A percentile compares a stretch with the other conserved stretches of the same genome.
Evolutionary conservation across 2,797 vertebrate species (phyloP).

Genomic region (Pangasius larnaudii): DNA sequence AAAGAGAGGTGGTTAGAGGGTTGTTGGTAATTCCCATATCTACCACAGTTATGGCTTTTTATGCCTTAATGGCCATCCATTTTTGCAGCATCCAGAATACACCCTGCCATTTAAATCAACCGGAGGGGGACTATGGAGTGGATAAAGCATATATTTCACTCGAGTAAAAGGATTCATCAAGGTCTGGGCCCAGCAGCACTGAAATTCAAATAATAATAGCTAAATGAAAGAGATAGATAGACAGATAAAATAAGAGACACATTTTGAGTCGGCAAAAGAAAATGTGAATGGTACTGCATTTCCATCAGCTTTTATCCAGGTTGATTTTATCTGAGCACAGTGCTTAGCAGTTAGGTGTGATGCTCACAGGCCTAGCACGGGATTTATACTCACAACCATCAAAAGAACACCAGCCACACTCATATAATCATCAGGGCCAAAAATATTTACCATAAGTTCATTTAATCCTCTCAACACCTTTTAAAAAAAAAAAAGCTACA

Average conservation of each 20-base stretch:
- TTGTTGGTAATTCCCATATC: slow-evolving; percentile 46
- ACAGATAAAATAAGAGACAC: not conserved
- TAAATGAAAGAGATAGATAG: not conserved
- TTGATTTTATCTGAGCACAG: not conserved
- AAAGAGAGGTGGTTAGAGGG: slow-evolving; percentile 13
- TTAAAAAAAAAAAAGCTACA: not conserved
- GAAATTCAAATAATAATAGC: slow-evolving; percentile 34
- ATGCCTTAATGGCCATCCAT: slow-evolving; percentile 39
- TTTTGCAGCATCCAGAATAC: slow-evolving; percentile 26
- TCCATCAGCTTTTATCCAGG: slow-evolving; percentile 3
- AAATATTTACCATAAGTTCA: not conserved
- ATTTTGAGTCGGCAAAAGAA: not conserved
- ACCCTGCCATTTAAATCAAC: slow-evolving; percentile 24
- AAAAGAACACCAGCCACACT: not conserved
- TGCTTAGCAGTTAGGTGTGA: not conserved
- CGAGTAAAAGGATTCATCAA: slow-evolving; percentile 39
- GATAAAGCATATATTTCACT: slow-evolving; percentile 25
- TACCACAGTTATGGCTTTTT: slow-evolving; percentile 39
- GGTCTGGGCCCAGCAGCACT: not conserved
- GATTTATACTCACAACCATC: not conserved
- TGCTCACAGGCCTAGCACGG: not conserved
- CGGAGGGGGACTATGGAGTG: slow-evolving; percentile 8
- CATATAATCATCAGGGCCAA: not conserved
- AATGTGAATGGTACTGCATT: not conserved
- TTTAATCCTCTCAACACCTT: not conserved